These are phyloP conservation scores for Chromis chromis DNA, from an alignment of 2,797 vertebrate genomes.

Conservation along the genomic window DNA sequence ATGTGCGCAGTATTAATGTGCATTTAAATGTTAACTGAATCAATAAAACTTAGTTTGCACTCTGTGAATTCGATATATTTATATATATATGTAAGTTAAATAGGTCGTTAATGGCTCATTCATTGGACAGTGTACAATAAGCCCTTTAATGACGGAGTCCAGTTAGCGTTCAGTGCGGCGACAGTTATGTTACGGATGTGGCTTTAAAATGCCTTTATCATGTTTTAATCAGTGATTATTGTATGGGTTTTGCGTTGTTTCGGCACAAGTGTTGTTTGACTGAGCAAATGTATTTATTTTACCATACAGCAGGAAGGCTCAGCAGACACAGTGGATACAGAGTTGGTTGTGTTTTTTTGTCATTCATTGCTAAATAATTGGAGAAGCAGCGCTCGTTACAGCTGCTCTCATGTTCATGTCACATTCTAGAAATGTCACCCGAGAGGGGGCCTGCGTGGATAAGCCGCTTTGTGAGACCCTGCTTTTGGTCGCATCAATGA, in stretches of 20 bases:
- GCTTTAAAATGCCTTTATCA: slow-evolving; percentile 41
- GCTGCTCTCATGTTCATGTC: slow-evolving; percentile 38
- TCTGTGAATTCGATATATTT: background rate
- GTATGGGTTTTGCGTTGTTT: background rate
- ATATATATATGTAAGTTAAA: background rate
- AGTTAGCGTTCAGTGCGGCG: slow-evolving; percentile 51
- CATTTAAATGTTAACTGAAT: slow-evolving; percentile 9
- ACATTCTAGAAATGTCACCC: slow-evolving; percentile 50
- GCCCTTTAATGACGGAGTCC: slow-evolving; percentile 60
- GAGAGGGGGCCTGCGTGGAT: slow-evolving; percentile 12
- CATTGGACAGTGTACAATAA: slow-evolving; percentile 55
- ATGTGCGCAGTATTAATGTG: slow-evolving; percentile 24
- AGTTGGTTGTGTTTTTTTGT: background rate
- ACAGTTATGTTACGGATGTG: slow-evolving; percentile 15
- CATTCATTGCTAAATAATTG: slow-evolving; percentile 22
- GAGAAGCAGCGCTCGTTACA: background rate
- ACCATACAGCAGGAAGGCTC: too few relatives aligned
- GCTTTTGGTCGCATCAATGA: background rate
- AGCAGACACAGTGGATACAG: too few relatives aligned
- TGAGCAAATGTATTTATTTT: background rate
- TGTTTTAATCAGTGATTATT: background rate
- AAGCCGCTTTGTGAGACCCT: slow-evolving; percentile 27
- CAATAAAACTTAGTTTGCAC: slow-evolving; percentile 4
- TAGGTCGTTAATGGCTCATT: slow-evolving; percentile 38
- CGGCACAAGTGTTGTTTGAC: background rate